Evolutionary conservation across 2,797 vertebrate genomes (phyloP).

Genomic region (Chloroceryle amazona): DNA sequence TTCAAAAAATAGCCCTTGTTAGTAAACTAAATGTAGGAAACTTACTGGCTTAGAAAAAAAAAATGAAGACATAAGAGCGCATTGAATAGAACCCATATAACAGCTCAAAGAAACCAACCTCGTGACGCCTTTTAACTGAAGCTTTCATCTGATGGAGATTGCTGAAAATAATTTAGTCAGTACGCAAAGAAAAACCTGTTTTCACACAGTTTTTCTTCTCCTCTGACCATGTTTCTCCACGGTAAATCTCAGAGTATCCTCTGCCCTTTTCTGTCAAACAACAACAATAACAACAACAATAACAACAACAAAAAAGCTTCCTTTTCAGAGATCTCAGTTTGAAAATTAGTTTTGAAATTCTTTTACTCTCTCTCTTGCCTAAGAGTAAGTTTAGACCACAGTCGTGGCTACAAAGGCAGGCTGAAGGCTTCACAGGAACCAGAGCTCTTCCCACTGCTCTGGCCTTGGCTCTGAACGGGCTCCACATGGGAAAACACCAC

Average conservation of each 20-base stretch:
- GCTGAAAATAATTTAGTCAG: neutral
- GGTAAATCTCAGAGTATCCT: neutral
- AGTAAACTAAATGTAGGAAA: conserved; percentile 26
- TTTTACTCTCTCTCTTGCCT: neutral
- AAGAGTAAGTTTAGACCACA: neutral
- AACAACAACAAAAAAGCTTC: neutral
- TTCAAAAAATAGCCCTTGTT: conserved; percentile 59
- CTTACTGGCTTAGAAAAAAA: neutral
- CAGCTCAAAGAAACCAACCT: neutral
- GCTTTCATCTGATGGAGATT: neutral
- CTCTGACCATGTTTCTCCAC: neutral
- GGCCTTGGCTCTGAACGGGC: neutral
- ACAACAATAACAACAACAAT: neutral
- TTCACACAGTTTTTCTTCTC: neutral
- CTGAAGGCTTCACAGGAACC: neutral
- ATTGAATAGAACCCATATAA: neutral
- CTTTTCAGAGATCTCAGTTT: neutral
- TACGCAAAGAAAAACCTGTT: neutral
- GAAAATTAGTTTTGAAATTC: neutral
- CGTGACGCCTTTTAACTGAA: neutral
- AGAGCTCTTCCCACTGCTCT: neutral
- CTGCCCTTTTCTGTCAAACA: neutral
- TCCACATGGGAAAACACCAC: neutral
- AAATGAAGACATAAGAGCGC: neutral
- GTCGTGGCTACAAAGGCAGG: neutral